Conservation (phyloP, 2,113 vertebrate species). For the Trichomycterus rosablanca region DNA sequence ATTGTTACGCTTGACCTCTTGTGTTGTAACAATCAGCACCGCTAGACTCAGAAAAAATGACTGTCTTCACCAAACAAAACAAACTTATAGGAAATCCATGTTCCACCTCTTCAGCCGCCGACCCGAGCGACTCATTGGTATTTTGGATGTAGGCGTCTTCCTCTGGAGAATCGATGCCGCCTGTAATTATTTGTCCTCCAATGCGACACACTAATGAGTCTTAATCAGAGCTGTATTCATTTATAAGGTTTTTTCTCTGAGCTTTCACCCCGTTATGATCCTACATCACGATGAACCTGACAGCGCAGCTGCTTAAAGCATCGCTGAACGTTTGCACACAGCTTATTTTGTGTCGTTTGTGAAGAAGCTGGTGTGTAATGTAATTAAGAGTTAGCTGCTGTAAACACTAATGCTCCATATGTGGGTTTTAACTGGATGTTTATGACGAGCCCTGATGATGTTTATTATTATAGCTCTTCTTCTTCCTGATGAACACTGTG, state of each 20-base stretch:
- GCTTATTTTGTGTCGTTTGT: too few species aligned
- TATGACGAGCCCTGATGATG: too few species aligned
- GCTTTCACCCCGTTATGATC: background rate
- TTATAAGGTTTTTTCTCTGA: background rate
- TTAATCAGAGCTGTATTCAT: background rate
- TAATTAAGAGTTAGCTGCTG: too few species aligned
- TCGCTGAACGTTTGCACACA: too few species aligned
- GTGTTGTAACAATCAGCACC: too few species aligned
- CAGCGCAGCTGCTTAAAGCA: too few species aligned
- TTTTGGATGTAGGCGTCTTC: background rate
- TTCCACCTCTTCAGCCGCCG: background rate
- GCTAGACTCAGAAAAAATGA: conserved; percentile 4
- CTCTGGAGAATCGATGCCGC: background rate
- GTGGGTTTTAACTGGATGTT: too few species aligned
- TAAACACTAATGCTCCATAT: too few species aligned
- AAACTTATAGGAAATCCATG: background rate
- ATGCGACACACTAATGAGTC: background rate
- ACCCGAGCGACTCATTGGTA: background rate
- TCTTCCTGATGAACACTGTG: too few species aligned
- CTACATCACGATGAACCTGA: too few species aligned
- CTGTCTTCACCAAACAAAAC: background rate
- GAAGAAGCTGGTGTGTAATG: too few species aligned
- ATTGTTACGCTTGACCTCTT: background rate
- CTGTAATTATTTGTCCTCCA: background rate
- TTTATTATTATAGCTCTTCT: too few species aligned